Evolutionary conservation across 2,888 invertebrate genomes (phyloP), one percentile per base, ranked within the genome.

Genomic region (Amblyjoppa proteus): DNA sequence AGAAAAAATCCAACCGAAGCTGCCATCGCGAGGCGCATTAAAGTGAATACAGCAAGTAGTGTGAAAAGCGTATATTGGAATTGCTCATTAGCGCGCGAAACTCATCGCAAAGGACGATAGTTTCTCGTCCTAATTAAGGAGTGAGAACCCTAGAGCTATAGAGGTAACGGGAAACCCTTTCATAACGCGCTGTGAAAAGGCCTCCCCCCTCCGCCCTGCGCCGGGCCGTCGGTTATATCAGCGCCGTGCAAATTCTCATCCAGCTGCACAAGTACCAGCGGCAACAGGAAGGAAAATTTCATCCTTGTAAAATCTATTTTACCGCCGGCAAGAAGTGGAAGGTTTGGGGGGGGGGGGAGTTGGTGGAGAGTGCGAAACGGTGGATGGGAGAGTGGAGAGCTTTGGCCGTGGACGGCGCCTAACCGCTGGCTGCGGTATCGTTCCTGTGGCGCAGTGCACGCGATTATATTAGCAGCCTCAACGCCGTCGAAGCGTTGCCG

Each of bases 51-150:
- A 11, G 58, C 25, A 11, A 58, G 28, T 58, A 0, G 13, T 1
- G 58, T 11, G 11, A 20, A 34, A 16, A 71, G 75, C 20, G 11
- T 45, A 49, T 73, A 84, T 79, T 66, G 83, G 70, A 88, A 82
- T 88, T 75, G 83, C 85, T 85, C 82, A 87, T 87, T 88, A 88
- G 85, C 56, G 61, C 58, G 31, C 7, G 75, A 81, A 70, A 78
- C 69, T 75, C 76, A 76, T 87, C 77, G 73, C 53, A 45, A 49
- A 53, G 73, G 82, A 28, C 58, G 58, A 82, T 75, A 75, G 79
- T 71, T 76, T 79, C 69, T 66, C 58, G 73, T 53, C 78, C 84
- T 87, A 87, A 88, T 88, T 88, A 88, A 88, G 85, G 78, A 68
- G 53, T 45, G 81, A 34, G 20, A 68, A 71, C 73, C 68, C 56